Evolutionary conservation across 2,888 invertebrate genomes (phyloP), one percentile per base, ranked within the genome.

Genomic region (Merodon equestris): DNA sequence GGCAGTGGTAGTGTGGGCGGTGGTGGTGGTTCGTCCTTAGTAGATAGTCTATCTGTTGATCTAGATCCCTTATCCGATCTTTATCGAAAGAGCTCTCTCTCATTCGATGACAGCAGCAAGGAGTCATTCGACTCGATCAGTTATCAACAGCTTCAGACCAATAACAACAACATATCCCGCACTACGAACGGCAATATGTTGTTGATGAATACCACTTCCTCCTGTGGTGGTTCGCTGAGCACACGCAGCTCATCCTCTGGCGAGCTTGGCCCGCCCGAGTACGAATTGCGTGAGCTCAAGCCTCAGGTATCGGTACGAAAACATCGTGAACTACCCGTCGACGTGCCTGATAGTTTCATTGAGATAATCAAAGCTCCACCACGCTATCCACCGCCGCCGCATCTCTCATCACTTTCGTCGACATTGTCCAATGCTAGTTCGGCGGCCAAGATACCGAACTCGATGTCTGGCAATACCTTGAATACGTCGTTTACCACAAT

Each of bases 341-440:
- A 97, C 89, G 96, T 96, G 82, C 97, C 97, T 3, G 96, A 95
- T 81, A 93, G 93, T 85, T 97, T 96, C 90, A 93, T 96, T 82
- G 95, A 94, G 86, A 91, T 94, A 82, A 93, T 94, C 87, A 96
- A 96, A 91, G 91, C 91, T 1, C 91, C 93, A 47, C 93, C 93
- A 44, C 92, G 93, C 84, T 93, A 93, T 86, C 93, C 93, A 51
- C 90, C 91, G 83, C 91, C 91, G 83, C 85, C 86, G 9, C 88
- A 88, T 82, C 79, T 88, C n/a, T 86, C 87, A 4, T 87, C 89
- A 19, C 83, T 86, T 7, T 83, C 84, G 45, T 87, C 86, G 42
- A 86, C 87, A 72, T 81, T 87, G 68, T 85, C 87, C 27, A 87
- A 87, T 56, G 85, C 84, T 61, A 86, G 87, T 19, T 86, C 86